Evolutionary conservation across 2,113 vertebrate genomes (phyloP), one percentile per base, ranked within the genome.

Genomic region (Origma solitaria): DNA sequence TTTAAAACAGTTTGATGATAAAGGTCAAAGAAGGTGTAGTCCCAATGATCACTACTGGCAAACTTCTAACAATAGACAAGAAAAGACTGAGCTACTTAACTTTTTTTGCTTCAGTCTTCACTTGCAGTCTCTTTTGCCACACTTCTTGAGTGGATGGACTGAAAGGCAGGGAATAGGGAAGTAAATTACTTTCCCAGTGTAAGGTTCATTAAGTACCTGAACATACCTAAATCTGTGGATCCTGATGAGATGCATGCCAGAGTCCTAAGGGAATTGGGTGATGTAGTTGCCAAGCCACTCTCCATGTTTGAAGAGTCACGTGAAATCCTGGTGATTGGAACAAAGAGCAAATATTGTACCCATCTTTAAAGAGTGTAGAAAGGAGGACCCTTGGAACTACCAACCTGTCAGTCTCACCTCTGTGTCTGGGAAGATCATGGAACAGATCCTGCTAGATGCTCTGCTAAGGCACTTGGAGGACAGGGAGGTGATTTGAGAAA

Each of bases 31-130:
- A 37, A 82, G 15, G 9, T 18, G 7, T 66, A 4, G 0, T 28
- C 4, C 3, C 1, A 1, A 1, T 47, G 45, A 57, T 16, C 20
- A 49, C 1, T 5, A 12, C n/a, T 58, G 47, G 13, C 33, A 85
- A n/a, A 61, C n/a, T 61, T 3, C 2, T 84, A 44, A 44, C 16
- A 57, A 13, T 3, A 3, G 24, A 27, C 2, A 5, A 49, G 21
- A 19, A 68, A 70, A 65, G 11, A 13, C 45, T 69, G 58, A 77
- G 30, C 20, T 81, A 12, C 21, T 51, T 37, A 54, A 21, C 21
- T 64, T 21, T 35, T 35, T 66, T 75, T 86, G 25, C 16, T n/a
- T 83, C 47, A 21, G 8, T 89, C n/a, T 82, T 89, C 35, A 13
- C 27, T 73, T 40, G 14, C 35, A 61, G 5, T 21, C 13, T 70